Evolutionary conservation across 2,888 invertebrate genomes (phyloP).

Genomic region (Acrocyrtus sp.): DNA sequence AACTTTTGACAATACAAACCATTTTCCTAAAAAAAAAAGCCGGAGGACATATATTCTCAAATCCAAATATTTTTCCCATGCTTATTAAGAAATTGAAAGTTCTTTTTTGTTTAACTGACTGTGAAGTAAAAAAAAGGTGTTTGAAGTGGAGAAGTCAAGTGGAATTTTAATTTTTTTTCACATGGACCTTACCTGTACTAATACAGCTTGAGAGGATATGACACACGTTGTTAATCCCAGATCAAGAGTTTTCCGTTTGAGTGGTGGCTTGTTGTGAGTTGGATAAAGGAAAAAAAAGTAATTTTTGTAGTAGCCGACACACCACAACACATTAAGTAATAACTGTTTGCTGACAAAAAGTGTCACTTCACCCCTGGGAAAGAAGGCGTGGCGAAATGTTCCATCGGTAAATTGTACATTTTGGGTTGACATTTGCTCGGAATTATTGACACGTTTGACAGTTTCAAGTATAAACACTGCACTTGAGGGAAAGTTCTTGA

Average conservation of each 20-base stretch:
- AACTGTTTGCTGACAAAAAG: constrained; percentile 38
- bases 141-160: constrained; percentile 15
- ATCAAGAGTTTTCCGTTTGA: no score
- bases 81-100: constrained; percentile 42
- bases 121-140: no score
- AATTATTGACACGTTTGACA: constrained; percentile 53
- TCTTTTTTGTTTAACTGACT: background rate
- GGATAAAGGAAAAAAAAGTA: no score
- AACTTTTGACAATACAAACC: background rate
- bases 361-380: constrained; percentile 46
- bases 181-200: background rate
- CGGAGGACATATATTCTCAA: constrained; percentile 28
- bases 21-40: constrained; percentile 20
- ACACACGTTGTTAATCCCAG: background rate
- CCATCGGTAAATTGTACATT: background rate
- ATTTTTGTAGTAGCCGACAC: no score
- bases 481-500: background rate
- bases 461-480: constrained; percentile 29
- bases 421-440: constrained; percentile 22
- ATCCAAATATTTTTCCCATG: background rate
- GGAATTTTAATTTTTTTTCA: background rate
- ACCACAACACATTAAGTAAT: background rate
- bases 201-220: background rate
- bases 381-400: constrained; percentile 19
- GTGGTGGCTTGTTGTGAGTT: no score